Conservation (phyloP, 2,797 vertebrate genomes). For the Thaleichthys pacificus region DNA sequence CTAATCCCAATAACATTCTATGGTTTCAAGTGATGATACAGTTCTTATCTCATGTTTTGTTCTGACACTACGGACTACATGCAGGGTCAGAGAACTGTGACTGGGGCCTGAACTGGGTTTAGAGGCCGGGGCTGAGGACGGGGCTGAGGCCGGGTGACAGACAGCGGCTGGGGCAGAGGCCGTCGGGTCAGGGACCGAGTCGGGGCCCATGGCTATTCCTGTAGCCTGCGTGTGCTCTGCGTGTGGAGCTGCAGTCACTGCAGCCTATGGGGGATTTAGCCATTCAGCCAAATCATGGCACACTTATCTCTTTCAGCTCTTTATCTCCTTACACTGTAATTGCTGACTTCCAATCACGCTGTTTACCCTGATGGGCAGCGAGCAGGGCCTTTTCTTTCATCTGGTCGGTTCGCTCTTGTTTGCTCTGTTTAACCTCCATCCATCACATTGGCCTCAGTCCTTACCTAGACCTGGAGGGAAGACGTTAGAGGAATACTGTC, state of each 20-base stretch:
- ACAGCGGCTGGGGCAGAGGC: not conserved
- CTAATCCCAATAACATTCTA: not conserved
- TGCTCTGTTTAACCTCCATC: slow-evolving; percentile 30
- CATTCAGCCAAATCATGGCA: slow-evolving; percentile 63
- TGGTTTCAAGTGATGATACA: too few species aligned
- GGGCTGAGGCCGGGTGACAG: not conserved
- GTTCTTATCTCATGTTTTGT: not conserved
- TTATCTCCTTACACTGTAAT: slow-evolving; percentile 72
- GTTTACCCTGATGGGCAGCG: slow-evolving; percentile 63
- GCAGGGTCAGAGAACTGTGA: too few species aligned
- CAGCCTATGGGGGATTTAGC: slow-evolving; percentile 63
- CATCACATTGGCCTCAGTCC: not conserved
- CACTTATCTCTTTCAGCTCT: slow-evolving; percentile 62
- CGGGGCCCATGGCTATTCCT: slow-evolving; percentile 32
- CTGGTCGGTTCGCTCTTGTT: slow-evolving; percentile 35
- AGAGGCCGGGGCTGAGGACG: not conserved
- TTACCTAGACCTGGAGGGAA: not conserved
- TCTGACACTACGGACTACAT: not conserved
- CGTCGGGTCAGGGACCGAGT: not conserved
- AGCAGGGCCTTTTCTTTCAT: slow-evolving; percentile 37
- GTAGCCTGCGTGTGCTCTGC: slow-evolving; percentile 69
- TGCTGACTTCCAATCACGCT: slow-evolving; percentile 76
- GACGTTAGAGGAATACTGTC: not conserved
- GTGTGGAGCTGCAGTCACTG: slow-evolving; percentile 73
- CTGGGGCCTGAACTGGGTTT: too few species aligned